phyloP scores from a whole-genome alignment of 2,113 vertebrate genomes.

The Mystacornis crossleyi region DNA sequence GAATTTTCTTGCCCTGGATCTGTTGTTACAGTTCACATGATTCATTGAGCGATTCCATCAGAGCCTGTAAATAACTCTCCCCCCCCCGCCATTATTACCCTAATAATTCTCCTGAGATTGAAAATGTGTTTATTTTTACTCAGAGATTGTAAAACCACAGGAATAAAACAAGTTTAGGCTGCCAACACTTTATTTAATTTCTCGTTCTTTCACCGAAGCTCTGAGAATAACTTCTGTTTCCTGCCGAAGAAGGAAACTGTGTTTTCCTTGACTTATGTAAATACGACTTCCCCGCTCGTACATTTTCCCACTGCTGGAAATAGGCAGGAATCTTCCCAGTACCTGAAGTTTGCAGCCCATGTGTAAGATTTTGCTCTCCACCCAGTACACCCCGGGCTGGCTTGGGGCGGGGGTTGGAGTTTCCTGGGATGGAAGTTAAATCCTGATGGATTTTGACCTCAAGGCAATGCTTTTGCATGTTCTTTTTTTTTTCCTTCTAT shows the following conservation, averaged over 20 bases:
- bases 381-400: not conserved
- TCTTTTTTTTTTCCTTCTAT: not conserved
- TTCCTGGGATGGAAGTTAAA: constrained; percentile 61
- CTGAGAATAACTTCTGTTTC: constrained; percentile 80
- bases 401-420: constrained; percentile 40
- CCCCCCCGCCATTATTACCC: constrained; percentile 12
- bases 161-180: constrained; percentile 62
- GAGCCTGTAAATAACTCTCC: constrained; percentile 30
- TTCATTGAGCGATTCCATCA: not conserved
- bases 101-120: constrained; percentile 67
- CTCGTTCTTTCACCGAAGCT: constrained; percentile 35
- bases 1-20: not conserved
- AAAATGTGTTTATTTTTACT: constrained; percentile 77
- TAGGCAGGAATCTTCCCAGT: constrained; percentile 56
- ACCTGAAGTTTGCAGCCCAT: not conserved
- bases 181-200: constrained; percentile 72
- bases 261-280: constrained; percentile 78
- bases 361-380: not conserved
- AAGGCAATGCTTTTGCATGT: not conserved
- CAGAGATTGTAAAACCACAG: constrained; percentile 72
- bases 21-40: not conserved
- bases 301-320: constrained; percentile 65
- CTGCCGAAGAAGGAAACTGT: constrained; percentile 73
- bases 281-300: constrained; percentile 68
- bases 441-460: not conserved